These are phyloP conservation scores for Tachina fera DNA, from an alignment of 2,888 invertebrate genomes.

Conservation along the genomic window DNA sequence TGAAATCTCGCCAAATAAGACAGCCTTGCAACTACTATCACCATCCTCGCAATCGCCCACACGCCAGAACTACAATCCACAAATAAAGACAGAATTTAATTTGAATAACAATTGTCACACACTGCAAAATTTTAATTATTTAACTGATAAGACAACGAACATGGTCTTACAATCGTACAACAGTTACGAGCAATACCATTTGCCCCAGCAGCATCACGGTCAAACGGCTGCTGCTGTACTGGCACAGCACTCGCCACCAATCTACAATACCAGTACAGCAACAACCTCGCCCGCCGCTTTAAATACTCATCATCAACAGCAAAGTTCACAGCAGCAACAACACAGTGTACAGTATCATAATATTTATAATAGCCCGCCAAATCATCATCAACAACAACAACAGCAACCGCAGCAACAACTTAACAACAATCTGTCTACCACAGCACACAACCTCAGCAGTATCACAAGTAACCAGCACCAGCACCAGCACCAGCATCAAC, in stretches of 20 bases:
- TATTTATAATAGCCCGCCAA: constrained; percentile 64
- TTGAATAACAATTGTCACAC: constrained; percentile 77
- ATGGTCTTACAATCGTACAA: constrained; percentile 83
- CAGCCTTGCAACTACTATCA: constrained; percentile 59
- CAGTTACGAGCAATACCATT: constrained; percentile 79
- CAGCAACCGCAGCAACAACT: constrained; percentile 62
- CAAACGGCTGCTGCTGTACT: constrained; percentile 69
- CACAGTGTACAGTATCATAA: constrained; percentile 57
- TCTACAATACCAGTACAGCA: constrained; percentile 69
- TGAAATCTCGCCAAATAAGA: constrained; percentile 69
- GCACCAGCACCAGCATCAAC: constrained; percentile 68
- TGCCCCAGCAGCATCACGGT: constrained; percentile 76
- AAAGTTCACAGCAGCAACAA: constrained; percentile 43
- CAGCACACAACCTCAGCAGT: constrained; percentile 68
- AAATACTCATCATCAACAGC: constrained; percentile 64
- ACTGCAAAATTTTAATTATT: constrained; percentile 76
- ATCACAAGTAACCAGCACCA: constrained; percentile 70
- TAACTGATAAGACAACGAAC: constrained; percentile 71
- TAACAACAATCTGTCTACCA: constrained; percentile 68
- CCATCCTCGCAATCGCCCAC: constrained; percentile 56
- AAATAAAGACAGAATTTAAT: constrained; percentile 69
- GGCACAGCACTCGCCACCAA: constrained; percentile 71
- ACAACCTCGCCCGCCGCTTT: constrained; percentile 72
- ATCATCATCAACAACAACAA: constrained; percentile 70
- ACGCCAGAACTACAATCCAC: constrained; percentile 67